Percentiles rank a stretch among this genome's conserved stretches.
These are phyloP conservation scores for Puffinus mauretanicus DNA, from an alignment of 2,113 vertebrate species.

Conservation along the genomic window DNA sequence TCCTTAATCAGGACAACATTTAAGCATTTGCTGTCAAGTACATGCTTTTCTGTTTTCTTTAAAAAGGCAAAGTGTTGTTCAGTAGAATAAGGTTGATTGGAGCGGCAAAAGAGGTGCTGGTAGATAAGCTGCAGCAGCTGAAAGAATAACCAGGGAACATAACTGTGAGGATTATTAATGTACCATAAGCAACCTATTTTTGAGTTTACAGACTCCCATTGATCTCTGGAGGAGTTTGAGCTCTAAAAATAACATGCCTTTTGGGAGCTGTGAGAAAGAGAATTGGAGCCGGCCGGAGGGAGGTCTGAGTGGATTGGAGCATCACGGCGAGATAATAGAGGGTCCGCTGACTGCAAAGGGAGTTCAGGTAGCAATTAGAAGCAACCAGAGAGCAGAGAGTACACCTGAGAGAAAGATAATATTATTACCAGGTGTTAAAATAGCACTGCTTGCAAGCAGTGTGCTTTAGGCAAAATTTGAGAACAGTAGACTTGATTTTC, in stretches of 20 bases:
- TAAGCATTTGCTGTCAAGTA: background rate
- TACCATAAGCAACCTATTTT: conserved; percentile 41
- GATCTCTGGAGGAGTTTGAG: conserved; percentile 40
- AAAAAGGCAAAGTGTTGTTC: background rate
- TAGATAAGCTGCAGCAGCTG: conserved; percentile 26
- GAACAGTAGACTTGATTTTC: background rate
- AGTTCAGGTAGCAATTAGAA: conserved; percentile 20
- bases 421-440: conserved; percentile 11
- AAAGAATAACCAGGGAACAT: conserved; percentile 27
- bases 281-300: background rate
- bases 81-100: background rate
- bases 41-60: background rate
- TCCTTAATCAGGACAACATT: background rate
- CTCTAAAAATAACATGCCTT: conserved; percentile 23
- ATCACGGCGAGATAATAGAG: conserved; percentile 8
- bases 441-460: background rate
- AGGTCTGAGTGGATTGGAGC: conserved; percentile 10
- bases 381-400: background rate
- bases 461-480: background rate
- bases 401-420: background rate
- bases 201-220: conserved; percentile 54
- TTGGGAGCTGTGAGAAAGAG: background rate
- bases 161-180: conserved; percentile 41
- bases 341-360: background rate
- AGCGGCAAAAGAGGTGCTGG: background rate